A percentile compares a stretch with the other conserved stretches of the same genome.
Conservation (phyloP, 2,113 vertebrate genomes). For the Tapirus terrestris region DNA sequence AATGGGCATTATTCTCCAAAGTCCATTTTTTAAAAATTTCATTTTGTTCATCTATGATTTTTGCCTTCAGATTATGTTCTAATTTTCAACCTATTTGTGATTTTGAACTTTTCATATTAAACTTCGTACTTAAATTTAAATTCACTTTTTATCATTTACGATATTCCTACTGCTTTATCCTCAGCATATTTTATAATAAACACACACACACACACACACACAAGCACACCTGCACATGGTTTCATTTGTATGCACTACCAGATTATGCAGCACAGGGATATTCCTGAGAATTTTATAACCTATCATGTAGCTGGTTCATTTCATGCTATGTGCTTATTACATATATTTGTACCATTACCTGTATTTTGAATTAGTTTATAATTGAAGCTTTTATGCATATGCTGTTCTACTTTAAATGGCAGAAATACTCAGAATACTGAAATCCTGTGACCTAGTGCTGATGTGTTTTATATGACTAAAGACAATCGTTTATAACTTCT, state of each 20-base stretch:
- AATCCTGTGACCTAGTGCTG: background rate
- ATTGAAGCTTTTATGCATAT: conserved; percentile 47
- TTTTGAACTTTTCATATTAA: background rate
- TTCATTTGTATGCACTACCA: background rate
- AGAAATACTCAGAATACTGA: background rate
- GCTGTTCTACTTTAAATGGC: conserved; percentile 57
- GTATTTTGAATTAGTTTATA: conserved; percentile 66
- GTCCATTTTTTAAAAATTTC: background rate
- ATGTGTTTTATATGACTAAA: conserved; percentile 51
- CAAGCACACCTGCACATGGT: background rate
- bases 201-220: background rate
- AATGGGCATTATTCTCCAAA: background rate
- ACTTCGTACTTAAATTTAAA: background rate
- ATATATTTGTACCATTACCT: background rate
- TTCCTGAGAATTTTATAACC: background rate
- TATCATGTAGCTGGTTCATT: conserved; percentile 4
- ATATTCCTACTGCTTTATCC: background rate
- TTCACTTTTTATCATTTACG: background rate
- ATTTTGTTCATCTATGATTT: background rate
- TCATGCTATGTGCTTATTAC: background rate
- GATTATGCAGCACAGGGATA: background rate
- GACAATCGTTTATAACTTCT: conserved; percentile 67
- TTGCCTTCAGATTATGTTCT: background rate
- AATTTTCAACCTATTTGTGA: background rate
- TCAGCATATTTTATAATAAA: background rate